phyloP scores from a whole-genome alignment of 1,140 invertebrate genomes.

The Megalopta genalis region DNA sequence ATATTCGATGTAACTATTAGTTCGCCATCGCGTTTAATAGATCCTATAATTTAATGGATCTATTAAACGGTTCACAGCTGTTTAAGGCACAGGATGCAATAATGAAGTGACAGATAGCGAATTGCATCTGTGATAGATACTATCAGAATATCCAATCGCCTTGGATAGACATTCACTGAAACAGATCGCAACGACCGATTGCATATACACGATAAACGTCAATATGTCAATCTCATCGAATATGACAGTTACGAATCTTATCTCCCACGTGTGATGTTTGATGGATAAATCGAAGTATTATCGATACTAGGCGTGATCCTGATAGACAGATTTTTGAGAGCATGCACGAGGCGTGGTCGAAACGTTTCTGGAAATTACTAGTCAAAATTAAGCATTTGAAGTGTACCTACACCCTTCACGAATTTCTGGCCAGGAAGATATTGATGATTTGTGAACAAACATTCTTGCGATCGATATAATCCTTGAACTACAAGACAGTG shows the following conservation, averaged over 20 bases:
- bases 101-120: constrained; percentile 71
- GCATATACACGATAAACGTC: constrained; percentile 24
- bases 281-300: constrained; percentile 47
- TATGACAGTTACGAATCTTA: constrained; percentile 35
- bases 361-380: too few species aligned
- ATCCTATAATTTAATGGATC: too few species aligned
- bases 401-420: too few species aligned
- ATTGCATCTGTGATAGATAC: neutral
- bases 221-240: constrained; percentile 52
- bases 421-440: too few species aligned
- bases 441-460: too few species aligned
- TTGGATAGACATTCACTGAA: constrained; percentile 21
- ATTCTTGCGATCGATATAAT: too few species aligned
- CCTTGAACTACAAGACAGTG: too few species aligned
- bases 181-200: constrained; percentile 51
- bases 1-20: too few species aligned
- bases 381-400: too few species aligned
- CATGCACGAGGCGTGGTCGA: neutral
- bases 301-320: neutral
- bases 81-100: constrained; percentile 56
- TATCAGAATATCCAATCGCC: constrained; percentile 19
- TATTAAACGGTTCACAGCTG: too few species aligned
- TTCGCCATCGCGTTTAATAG: too few species aligned
- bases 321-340: neutral
- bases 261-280: constrained; percentile 15